These are phyloP conservation scores for Tursiops truncatus DNA, from an alignment of 2,113 vertebrate genomes.

Conservation along the genomic window DNA sequence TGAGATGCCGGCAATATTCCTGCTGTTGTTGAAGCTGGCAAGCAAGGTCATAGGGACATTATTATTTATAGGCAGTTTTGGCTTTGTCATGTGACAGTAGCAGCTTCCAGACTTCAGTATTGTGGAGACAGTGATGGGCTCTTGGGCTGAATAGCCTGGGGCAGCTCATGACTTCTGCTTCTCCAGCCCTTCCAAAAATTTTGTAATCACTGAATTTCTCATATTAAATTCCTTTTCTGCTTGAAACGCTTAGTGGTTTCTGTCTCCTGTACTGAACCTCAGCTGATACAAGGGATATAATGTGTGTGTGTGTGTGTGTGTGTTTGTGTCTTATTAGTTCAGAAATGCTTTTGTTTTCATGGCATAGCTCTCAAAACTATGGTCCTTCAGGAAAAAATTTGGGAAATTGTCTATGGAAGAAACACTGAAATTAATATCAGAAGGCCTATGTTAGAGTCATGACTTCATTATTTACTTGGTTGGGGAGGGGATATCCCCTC, in stretches of 20 bases:
- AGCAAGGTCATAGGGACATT: background rate
- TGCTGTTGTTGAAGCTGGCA: background rate
- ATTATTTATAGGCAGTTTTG: background rate
- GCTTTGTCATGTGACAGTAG: background rate
- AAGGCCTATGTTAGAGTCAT: background rate
- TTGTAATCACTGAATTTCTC: background rate
- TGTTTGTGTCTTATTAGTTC: background rate
- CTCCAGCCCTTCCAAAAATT: background rate
- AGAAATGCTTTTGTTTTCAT: constrained; percentile 8
- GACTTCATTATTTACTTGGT: background rate
- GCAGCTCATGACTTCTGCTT: background rate
- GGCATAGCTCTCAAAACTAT: background rate
- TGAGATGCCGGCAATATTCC: background rate
- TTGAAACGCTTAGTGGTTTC: background rate
- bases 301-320: background rate
- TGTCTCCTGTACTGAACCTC: background rate
- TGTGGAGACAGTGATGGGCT: background rate
- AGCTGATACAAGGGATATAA: background rate
- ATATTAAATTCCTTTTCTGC: constrained; percentile 15
- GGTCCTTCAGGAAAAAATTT: background rate
- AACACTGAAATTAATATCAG: background rate
- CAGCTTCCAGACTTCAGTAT: background rate
- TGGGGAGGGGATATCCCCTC: background rate
- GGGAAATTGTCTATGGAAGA: constrained; percentile 11
- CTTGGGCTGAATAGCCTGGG: background rate